Evolutionary conservation across 2,113 vertebrate genomes (phyloP).

Genomic region (Cercocebus atys): DNA sequence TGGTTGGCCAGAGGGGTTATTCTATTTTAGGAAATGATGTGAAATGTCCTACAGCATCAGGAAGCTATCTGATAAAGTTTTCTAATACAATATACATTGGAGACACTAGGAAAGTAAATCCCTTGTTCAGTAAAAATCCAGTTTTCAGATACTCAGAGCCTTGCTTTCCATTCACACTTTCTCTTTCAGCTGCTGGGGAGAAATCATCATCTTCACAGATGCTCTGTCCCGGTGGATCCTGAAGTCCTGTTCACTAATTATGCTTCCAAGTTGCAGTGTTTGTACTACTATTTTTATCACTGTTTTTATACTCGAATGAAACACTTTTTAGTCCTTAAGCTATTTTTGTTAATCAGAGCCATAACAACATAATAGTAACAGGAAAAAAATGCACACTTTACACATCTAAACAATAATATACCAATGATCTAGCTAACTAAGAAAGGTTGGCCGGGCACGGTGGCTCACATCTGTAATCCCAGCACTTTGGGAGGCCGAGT

Average conservation of each 20-base stretch:
- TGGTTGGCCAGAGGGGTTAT: neutral
- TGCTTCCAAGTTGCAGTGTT: neutral
- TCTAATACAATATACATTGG: neutral
- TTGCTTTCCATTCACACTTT: neutral
- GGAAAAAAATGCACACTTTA: conserved; percentile 1
- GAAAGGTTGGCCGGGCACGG: neutral
- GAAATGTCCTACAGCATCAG: neutral
- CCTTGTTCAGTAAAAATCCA: neutral
- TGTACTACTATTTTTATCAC: conserved; percentile 53
- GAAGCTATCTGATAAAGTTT: neutral
- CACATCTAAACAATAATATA: neutral
- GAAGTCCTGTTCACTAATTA: conserved; percentile 10
- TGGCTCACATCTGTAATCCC: too few species aligned
- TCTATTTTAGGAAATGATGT: neutral
- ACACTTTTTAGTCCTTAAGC: conserved; percentile 51
- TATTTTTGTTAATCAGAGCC: conserved; percentile 54
- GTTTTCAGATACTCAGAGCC: neutral
- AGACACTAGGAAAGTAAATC: neutral
- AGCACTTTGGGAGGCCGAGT: too few species aligned
- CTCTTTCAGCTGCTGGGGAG: neutral
- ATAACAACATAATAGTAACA: conserved; percentile 47
- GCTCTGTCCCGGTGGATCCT: neutral
- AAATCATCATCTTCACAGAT: conserved; percentile 9
- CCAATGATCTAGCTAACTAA: neutral
- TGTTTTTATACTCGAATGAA: conserved; percentile 16